Percentiles rank a stretch among this genome's conserved stretches.
Conservation (phyloP, 1,140 invertebrate genomes). For the Dendrolimus punctatus region DNA sequence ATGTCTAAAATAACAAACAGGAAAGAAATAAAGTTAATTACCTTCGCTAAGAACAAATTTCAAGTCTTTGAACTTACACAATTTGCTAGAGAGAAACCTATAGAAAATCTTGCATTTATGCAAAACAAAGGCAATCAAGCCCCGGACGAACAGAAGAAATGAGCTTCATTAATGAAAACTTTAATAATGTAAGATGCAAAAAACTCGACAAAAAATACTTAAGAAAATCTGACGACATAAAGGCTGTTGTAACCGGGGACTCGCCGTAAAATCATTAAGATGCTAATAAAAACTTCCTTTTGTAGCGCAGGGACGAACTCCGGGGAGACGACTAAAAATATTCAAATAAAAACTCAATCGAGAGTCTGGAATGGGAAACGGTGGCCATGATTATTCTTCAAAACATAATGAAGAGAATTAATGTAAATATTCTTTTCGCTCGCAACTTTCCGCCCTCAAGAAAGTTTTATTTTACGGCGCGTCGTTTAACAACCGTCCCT, state of each 20-base stretch:
- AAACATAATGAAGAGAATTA: constrained; percentile 74
- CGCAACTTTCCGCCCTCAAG: constrained; percentile 59
- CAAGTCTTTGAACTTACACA: constrained; percentile 52
- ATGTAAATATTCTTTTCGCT: constrained; percentile 73
- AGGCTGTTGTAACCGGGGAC: constrained; percentile 69
- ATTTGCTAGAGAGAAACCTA: constrained; percentile 61
- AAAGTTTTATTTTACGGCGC: constrained; percentile 71
- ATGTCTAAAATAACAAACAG: neutral
- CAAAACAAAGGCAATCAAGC: constrained; percentile 71
- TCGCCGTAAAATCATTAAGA: constrained; percentile 74
- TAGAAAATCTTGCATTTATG: constrained; percentile 71
- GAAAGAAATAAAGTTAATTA: constrained; percentile 40
- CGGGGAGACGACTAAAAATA: constrained; percentile 59
- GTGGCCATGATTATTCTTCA: constrained; percentile 72
- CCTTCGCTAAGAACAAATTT: constrained; percentile 56
- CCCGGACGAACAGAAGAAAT: constrained; percentile 69
- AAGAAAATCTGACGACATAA: constrained; percentile 72
- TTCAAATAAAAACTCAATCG: constrained; percentile 73
- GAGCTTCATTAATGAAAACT: constrained; percentile 72
- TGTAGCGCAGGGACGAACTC: constrained; percentile 64
- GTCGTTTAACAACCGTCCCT: constrained; percentile 69
- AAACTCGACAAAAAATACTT: constrained; percentile 67
- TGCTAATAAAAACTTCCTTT: constrained; percentile 74
- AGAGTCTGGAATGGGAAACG: constrained; percentile 62
- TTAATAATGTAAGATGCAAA: constrained; percentile 73